Evolutionary conservation across 2,888 invertebrate species (phyloP).

Genomic region (Schizaphis graminum): DNA sequence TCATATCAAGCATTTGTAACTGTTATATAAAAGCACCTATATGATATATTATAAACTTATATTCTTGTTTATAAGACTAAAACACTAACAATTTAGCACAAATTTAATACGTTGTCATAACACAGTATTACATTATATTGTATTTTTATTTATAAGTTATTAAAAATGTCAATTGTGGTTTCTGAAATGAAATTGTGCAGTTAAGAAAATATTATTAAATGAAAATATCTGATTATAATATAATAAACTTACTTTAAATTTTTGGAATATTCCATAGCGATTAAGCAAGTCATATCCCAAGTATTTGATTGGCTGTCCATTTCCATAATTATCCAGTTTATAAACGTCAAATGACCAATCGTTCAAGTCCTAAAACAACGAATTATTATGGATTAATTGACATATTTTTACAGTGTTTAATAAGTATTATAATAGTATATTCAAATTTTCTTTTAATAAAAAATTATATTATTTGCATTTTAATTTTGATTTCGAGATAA

Average conservation of each 20-base stretch:
- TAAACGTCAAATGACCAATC: conserved; percentile 97
- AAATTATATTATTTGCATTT: not conserved
- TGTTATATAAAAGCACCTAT: no score
- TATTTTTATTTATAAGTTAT: no score
- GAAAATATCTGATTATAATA: not conserved
- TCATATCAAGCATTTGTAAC: no score
- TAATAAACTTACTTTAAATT: conserved; percentile 81
- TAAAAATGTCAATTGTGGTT: not conserved
- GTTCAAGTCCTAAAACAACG: conserved; percentile 80
- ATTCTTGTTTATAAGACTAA: no score
- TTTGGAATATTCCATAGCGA: conserved; percentile 94
- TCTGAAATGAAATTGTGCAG: not conserved
- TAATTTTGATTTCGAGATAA: not conserved
- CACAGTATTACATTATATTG: no score
- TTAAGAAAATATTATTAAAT: not conserved
- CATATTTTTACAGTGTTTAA: not conserved
- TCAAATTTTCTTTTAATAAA: not conserved
- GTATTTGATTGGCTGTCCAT: conserved; percentile 90
- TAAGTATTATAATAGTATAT: not conserved
- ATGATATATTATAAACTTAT: no score
- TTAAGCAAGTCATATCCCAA: conserved; percentile 94
- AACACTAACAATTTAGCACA: no score
- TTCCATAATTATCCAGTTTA: conserved; percentile 86
- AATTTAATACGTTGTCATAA: no score
- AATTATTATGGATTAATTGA: not conserved